Base-by-base conservation (phyloP, 1,140 invertebrate genomes). In the Philopotamus ludificatus region DNA sequence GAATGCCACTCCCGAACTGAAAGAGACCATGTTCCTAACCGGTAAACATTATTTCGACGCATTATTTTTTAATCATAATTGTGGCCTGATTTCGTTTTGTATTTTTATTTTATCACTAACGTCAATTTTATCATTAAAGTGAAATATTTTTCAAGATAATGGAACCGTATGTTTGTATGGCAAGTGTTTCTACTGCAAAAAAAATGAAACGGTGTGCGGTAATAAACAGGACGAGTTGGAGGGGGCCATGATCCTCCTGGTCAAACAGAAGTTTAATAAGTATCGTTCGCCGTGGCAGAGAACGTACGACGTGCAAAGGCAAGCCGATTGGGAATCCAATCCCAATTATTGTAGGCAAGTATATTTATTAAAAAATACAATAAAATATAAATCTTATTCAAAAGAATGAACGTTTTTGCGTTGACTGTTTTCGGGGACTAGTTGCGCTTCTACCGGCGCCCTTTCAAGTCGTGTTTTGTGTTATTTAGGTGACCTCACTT, bases 251-350 rank as follows among this genome's bases (percentile, higher is more conserved):
- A 89, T 95, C 61, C 83, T 95, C 26, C 90, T 91, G 84, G 77
- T 97, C 66, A 89, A 93, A 7, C 81, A 84, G 26, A 80, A 83
- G 62, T 83, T 90, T 42, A 84, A 84, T 70, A 86, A 86, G 69
- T 81, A 87, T 72, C 84, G 87, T 47, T 92, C 92, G 72, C 94
- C 94, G 0, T 98, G 94, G 94, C 87, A 89, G 72, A 79, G 94
- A 58, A 93, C 91, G 1, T 98, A 97, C 73, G 90, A 84, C 69
- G 82, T 82, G n/a, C 85, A 85, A 49, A 85, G 86, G 75, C 71
- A 77, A 55, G 93, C 93, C 41, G 76, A 86, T 55, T 96, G 93
- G 94, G 90, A 95, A 79, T 80, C 77, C 16, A 85, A 93, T 73
- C 80, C 84, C 70, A 79, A 85, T 68, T 96, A 91, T 79, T 97